Evolutionary conservation across 2,113 vertebrate species (phyloP).

Genomic region (Apodemus sylvaticus): DNA sequence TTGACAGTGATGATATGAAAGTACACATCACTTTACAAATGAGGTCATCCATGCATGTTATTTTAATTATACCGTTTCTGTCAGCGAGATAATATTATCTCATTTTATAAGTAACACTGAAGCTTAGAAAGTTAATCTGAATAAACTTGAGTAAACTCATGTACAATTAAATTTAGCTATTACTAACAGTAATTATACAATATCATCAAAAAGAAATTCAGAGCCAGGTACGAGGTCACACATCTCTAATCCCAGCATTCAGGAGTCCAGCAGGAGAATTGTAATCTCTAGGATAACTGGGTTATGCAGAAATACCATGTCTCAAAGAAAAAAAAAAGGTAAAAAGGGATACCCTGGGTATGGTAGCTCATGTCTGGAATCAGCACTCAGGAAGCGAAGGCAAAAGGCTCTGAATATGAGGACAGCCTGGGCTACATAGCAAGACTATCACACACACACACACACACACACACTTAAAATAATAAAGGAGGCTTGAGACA

Average conservation of each 20-base stretch:
- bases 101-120: constrained; percentile 1
- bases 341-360: no score
- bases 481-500: background rate
- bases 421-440: background rate
- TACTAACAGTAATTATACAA: background rate
- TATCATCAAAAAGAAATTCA: background rate
- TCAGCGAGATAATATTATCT: background rate
- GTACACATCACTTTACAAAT: background rate
- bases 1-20: background rate
- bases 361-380: background rate
- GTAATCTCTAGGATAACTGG: background rate
- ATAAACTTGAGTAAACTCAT: background rate
- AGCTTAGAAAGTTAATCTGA: constrained; percentile 2
- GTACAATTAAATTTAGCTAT: background rate
- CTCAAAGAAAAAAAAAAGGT: background rate
- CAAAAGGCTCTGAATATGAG: background rate
- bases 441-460: background rate
- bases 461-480: background rate
- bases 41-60: background rate
- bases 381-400: background rate
- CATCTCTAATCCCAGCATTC: background rate
- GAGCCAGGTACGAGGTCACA: background rate
- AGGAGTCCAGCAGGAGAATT: background rate
- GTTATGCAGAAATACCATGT: background rate
- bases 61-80: background rate